A percentile compares a stretch with the other conserved stretches of the same genome.
Conservation (phyloP, 2,888 invertebrate genomes). For the Dynastes hyllus region DNA sequence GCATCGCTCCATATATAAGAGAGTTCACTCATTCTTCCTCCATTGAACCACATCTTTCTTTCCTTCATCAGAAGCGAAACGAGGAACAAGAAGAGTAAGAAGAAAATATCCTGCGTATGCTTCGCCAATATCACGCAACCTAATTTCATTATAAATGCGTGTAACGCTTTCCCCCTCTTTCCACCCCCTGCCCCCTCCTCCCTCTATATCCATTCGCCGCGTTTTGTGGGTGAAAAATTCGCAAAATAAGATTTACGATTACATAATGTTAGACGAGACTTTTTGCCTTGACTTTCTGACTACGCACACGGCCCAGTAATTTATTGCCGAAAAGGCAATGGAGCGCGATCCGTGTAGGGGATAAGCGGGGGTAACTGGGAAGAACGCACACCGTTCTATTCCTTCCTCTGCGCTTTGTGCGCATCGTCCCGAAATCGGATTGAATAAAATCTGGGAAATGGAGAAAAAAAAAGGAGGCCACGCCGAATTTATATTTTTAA, state of each 20-base stretch:
- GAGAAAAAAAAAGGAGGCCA: constrained; percentile 9
- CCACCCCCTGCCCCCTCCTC: no score
- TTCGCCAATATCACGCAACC: constrained; percentile 33
- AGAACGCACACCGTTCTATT: background rate
- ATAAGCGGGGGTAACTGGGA: no score
- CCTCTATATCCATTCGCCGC: no score
- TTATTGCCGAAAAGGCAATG: constrained; percentile 50
- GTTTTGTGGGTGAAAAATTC: constrained; percentile 49
- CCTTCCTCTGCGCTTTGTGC: background rate
- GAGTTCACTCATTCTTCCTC: background rate
- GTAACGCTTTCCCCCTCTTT: constrained; percentile 42
- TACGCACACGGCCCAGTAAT: constrained; percentile 48
- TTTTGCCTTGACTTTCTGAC: constrained; percentile 52
- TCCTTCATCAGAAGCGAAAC: background rate
- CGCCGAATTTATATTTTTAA: constrained; percentile 51
- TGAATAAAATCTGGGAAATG: constrained; percentile 50
- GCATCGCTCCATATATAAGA: no score
- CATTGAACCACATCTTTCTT: constrained; percentile 3
- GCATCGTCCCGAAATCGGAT: constrained; percentile 41
- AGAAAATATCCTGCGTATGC: constrained; percentile 8
- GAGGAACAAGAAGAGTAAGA: background rate
- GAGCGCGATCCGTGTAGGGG: constrained; percentile 19
- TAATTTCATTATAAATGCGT: constrained; percentile 50
- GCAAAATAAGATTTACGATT: constrained; percentile 53
- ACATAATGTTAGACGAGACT: constrained; percentile 53